A percentile compares a stretch with the other conserved stretches of the same genome.
phyloP scores from a whole-genome alignment of 2,113 vertebrate genomes.

The Dasyprocta punctata region DNA sequence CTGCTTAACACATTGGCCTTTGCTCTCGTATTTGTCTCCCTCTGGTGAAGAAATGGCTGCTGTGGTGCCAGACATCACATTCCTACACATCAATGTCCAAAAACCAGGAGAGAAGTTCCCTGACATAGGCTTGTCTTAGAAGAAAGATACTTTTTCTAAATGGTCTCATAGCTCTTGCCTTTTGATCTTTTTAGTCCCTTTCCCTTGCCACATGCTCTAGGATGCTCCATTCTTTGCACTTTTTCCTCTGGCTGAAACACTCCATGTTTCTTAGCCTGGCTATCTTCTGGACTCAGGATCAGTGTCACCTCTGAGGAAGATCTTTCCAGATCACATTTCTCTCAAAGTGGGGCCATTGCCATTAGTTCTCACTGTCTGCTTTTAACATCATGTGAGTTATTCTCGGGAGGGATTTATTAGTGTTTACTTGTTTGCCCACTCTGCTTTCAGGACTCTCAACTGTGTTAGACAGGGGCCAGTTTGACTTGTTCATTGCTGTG shows the following conservation, averaged over 20 bases:
- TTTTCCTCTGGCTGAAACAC: background rate
- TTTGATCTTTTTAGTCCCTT: background rate
- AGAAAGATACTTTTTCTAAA: background rate
- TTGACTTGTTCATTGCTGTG: background rate
- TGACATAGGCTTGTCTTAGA: background rate
- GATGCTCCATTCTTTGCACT: accelerated
- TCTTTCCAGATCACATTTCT: background rate
- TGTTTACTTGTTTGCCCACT: background rate
- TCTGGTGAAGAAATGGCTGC: conserved; percentile 34
- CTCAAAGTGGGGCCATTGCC: background rate
- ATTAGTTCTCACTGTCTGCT: no score
- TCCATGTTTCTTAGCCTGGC: background rate
- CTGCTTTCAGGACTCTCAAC: background rate
- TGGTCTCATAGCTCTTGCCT: background rate
- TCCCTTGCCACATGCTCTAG: background rate
- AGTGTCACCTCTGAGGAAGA: background rate
- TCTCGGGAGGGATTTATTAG: background rate
- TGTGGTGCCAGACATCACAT: background rate
- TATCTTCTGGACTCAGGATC: background rate
- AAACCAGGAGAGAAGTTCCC: background rate
- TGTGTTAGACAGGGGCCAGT: background rate
- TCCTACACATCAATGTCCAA: background rate
- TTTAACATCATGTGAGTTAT: background rate
- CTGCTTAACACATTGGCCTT: background rate
- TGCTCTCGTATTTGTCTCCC: background rate